Percentiles rank a stretch among this genome's conserved stretches.
These are phyloP conservation scores for Thaleichthys pacificus DNA, from an alignment of 2,797 vertebrate genomes.

Conservation along the genomic window DNA sequence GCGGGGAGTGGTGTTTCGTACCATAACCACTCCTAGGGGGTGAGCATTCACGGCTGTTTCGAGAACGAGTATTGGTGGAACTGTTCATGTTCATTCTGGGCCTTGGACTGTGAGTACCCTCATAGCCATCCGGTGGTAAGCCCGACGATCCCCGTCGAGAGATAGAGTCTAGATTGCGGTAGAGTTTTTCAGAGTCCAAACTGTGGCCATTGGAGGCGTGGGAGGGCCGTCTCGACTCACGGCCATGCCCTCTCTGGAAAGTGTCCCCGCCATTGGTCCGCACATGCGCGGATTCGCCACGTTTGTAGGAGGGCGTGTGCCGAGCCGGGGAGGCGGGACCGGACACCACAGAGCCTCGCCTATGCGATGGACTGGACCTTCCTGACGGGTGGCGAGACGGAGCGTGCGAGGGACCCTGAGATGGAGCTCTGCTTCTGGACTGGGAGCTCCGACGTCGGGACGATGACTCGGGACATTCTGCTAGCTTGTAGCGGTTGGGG, in stretches of 20 bases:
- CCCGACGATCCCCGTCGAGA: conserved; percentile 61
- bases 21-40: conserved; percentile 57
- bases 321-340: conserved; percentile 53
- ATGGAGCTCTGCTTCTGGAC: conserved; percentile 50
- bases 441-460: conserved; percentile 56
- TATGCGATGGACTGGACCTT: conserved; percentile 67
- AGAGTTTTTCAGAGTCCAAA: conserved; percentile 77
- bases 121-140: conserved; percentile 43
- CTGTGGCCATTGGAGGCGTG: conserved; percentile 71
- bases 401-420: conserved; percentile 53
- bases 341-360: conserved; percentile 54
- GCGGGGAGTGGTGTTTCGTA: conserved; percentile 47
- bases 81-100: conserved; percentile 56
- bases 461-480: conserved; percentile 38
- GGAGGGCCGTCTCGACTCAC: conserved; percentile 55
- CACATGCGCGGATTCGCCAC: conserved; percentile 40
- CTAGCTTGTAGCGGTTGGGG: conserved; percentile 62
- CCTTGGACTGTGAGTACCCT: conserved; percentile 51
- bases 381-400: conserved; percentile 64
- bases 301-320: conserved; percentile 50
- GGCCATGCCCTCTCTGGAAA: conserved; percentile 22
- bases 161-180: conserved; percentile 75
- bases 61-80: conserved; percentile 42
- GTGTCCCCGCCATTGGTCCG: conserved; percentile 43
- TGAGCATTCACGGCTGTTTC: conserved; percentile 66